Percentiles rank a stretch among this genome's conserved stretches.
Evolutionary conservation across 2,113 vertebrate genomes (phyloP).

Genomic region (Pollimyrus isidori): DNA sequence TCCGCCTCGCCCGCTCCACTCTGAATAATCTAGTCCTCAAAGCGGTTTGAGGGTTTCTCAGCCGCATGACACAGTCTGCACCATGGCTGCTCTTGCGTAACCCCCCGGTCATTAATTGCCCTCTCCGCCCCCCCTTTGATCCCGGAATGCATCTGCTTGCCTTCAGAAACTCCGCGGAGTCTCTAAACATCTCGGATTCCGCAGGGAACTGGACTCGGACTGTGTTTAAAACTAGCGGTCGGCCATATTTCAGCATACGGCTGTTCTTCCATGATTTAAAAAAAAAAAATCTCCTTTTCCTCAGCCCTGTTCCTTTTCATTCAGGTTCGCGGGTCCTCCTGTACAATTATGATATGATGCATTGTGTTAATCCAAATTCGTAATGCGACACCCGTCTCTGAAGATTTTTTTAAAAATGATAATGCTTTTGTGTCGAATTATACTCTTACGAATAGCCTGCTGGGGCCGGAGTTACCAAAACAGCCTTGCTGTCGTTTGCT

Average conservation of each 20-base stretch:
- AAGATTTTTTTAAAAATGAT: not conserved
- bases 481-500: not conserved
- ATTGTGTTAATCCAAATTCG: not conserved
- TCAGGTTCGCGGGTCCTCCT: not conserved
- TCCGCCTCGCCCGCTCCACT: not conserved
- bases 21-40: not conserved
- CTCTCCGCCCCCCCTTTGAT: conserved; percentile 17
- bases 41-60: conserved; percentile 10
- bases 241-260: not conserved
- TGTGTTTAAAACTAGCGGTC: conserved; percentile 1
- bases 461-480: not conserved
- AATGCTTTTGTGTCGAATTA: not conserved
- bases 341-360: not conserved
- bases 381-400: not conserved
- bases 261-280: not conserved
- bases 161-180: not conserved
- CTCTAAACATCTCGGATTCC: not conserved
- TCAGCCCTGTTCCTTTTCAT: not conserved
- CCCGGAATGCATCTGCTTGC: not conserved
- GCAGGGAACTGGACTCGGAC: not conserved
- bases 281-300: not conserved
- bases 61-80: conserved; percentile 32
- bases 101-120: conserved; percentile 1
- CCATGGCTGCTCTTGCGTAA: conserved; percentile 42
- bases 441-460: not conserved